Conservation (phyloP, 2,113 vertebrate species). For the Carettochelys insculpta region DNA sequence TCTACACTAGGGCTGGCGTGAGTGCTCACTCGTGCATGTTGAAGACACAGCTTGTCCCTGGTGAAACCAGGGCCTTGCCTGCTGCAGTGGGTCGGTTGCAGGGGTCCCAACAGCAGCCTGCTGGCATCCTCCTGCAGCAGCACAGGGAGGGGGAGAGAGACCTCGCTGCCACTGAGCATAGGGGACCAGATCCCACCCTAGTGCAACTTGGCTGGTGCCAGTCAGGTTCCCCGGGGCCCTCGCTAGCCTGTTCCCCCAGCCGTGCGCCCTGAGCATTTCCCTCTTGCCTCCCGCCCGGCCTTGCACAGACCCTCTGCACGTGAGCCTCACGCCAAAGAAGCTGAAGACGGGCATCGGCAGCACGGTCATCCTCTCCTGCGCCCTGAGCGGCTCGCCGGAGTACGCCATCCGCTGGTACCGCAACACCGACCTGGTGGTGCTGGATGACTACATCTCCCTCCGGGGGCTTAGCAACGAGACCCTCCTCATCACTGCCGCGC, state of each 20-base stretch:
- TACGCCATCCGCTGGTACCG: conserved; percentile 94
- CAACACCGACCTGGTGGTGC: conserved; percentile 91
- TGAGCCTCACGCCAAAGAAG: conserved; percentile 97
- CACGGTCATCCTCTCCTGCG: conserved; percentile 95
- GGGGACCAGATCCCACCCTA: not conserved
- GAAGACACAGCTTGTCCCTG: not conserved
- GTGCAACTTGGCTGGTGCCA: too few species aligned
- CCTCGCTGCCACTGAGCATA: not conserved
- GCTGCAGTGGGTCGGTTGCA: not conserved
- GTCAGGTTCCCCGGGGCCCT: not conserved
- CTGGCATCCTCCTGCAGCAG: not conserved
- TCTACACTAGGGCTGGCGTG: not conserved
- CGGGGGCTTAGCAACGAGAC: conserved; percentile 96
- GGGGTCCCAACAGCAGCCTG: not conserved
- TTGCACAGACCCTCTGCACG: conserved; percentile 89
- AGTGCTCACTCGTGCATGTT: not conserved
- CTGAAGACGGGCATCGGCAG: conserved; percentile 98
- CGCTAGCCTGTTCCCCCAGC: rapidly evolving
- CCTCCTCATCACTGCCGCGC: conserved; percentile 93
- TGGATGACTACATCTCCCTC: conserved; percentile 94
- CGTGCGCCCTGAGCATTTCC: not conserved
- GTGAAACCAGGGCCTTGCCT: not conserved
- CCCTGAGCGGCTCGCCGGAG: conserved; percentile 93
- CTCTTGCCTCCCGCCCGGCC: not conserved
- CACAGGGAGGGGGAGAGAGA: not conserved